A percentile compares a stretch with the other conserved stretches of the same genome.
Evolutionary conservation across 2,888 invertebrate species (phyloP).

Genomic region (Halictus quadricinctus): DNA sequence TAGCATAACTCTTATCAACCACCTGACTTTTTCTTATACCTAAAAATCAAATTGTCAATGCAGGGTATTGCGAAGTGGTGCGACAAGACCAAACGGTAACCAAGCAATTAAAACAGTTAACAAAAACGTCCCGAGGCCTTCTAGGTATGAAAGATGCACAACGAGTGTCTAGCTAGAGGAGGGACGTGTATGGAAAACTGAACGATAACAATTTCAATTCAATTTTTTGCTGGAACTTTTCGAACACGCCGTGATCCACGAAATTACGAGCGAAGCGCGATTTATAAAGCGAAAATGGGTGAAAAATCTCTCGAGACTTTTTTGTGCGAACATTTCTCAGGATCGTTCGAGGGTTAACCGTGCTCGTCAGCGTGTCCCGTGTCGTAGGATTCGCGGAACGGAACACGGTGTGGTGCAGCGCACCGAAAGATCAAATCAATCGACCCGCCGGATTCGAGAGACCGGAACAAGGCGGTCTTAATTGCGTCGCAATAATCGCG

Average conservation of each 20-base stretch:
- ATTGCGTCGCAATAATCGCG: slow-evolving; percentile 23
- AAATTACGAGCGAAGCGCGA: background rate
- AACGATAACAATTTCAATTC: background rate
- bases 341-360: background rate
- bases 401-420: background rate
- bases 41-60: no score
- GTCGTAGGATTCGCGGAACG: background rate
- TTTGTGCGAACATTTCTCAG: background rate
- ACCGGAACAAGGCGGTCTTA: background rate
- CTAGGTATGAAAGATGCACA: no score
- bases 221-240: background rate
- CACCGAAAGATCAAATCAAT: background rate
- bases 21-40: no score
- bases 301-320: background rate
- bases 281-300: background rate
- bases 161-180: no score
- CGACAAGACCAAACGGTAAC: no score
- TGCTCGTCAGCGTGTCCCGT: background rate
- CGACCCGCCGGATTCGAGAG: background rate
- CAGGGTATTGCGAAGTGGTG: no score
- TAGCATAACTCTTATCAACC: no score
- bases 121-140: no score
- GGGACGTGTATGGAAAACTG: no score
- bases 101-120: no score
- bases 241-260: background rate